Conservation (phyloP, 2,797 vertebrate genomes). For the Pantherophis alleghaniensis region DNA sequence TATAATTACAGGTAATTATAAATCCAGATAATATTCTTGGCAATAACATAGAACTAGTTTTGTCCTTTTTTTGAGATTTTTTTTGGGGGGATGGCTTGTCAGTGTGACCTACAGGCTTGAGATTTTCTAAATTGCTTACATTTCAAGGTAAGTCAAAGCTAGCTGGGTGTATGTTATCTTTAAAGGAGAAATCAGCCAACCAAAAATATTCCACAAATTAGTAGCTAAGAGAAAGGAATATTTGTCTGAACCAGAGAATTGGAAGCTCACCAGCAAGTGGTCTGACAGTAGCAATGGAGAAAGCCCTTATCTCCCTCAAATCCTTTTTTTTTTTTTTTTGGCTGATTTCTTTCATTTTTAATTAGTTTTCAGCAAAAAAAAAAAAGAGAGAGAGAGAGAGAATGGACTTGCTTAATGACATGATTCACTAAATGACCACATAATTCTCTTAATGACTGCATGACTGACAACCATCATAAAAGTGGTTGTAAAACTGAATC, state of each 20-base stretch:
- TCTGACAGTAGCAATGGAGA: background rate
- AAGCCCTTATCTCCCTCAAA: background rate
- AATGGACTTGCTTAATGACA: background rate
- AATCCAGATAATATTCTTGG: background rate
- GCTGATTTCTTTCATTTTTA: background rate
- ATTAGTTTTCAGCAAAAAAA: background rate
- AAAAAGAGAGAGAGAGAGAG: no score
- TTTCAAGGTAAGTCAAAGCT: background rate
- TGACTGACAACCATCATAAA: background rate
- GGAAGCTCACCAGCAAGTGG: background rate
- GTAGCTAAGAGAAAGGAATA: background rate
- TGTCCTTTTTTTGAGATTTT: background rate
- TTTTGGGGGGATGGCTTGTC: background rate
- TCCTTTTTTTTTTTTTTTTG: background rate
- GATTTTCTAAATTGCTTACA: background rate
- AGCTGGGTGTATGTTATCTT: background rate
- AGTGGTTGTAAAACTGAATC: background rate
- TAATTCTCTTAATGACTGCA: background rate
- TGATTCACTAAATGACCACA: background rate
- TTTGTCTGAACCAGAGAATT: background rate
- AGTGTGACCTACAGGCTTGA: background rate
- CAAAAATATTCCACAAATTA: background rate
- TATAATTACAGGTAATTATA: background rate
- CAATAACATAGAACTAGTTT: background rate
- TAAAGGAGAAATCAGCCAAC: background rate